phyloP scores from a whole-genome alignment of 2,888 invertebrate genomes.

The Melipona bicolor region DNA sequence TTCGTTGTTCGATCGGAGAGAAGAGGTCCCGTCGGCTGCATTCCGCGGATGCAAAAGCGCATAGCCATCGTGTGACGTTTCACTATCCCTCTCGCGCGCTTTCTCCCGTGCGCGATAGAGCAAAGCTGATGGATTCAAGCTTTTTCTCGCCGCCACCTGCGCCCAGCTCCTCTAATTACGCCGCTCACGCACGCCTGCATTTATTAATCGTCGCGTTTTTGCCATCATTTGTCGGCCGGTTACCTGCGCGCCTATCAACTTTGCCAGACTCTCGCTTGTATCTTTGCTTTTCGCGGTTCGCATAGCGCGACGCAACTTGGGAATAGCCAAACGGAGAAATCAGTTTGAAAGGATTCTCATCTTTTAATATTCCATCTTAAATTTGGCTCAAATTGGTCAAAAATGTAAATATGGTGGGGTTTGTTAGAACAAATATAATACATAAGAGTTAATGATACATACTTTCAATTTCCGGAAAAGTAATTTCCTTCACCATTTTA shows the following conservation, averaged over 20 bases:
- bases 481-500: too few relatives aligned
- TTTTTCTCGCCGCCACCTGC: conserved; percentile 38
- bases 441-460: too few relatives aligned
- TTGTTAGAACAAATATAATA: too few relatives aligned
- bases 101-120: conserved; percentile 67
- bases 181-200: conserved; percentile 24
- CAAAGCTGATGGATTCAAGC: conserved; percentile 62
- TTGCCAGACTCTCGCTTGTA: not conserved
- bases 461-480: too few relatives aligned
- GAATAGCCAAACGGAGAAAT: too few relatives aligned
- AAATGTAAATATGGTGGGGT: too few relatives aligned
- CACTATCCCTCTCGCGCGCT: conserved; percentile 69
- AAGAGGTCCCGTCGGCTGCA: conserved; percentile 1
- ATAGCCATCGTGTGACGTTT: conserved; percentile 52
- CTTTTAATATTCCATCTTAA: too few relatives aligned
- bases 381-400: too few relatives aligned
- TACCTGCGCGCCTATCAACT: not conserved
- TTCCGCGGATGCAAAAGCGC: conserved; percentile 47
- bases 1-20: conserved; percentile 2
- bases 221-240: conserved; percentile 12
- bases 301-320: too few relatives aligned
- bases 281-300: too few relatives aligned
- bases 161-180: conserved; percentile 42
- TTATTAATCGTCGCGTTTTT: conserved; percentile 39
- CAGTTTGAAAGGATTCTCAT: too few relatives aligned